Base-by-base conservation (phyloP, 2,113 vertebrate genomes). In the Genyomyrus donnyi region DNA sequence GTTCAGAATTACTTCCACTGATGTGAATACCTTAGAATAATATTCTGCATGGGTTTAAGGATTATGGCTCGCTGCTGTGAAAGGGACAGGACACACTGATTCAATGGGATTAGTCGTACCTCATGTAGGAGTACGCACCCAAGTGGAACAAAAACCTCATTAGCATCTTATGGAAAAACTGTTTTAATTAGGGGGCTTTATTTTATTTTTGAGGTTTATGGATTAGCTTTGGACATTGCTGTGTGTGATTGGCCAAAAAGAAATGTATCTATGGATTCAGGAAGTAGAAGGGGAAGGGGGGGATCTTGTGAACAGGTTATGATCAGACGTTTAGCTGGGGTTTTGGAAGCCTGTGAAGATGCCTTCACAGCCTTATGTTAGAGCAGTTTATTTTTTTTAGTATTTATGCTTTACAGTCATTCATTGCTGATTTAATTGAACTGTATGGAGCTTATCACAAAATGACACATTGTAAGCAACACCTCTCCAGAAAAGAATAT, bases 151-250 rank as follows among this genome's bases (percentile, higher is more conserved):
- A 90, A 92, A 92, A 93, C 90, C 91, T 89, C 66, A 92, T 92
- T 93, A 91, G 90, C 92, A 93, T 92, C 90, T 90, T 87, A 66
- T 35, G 58, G 90, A 92, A 93, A 91, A 90, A 91, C 70, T 90
- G 31, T 91, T 92, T 92, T 93, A 92, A 93, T 93, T 92, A 91
- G 89, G 90, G 90, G 91, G 89, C 89, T 91, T 92, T 91, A 91
- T 92, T 91, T 92, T 86, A 35, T 89, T 89, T 91, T 52, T 19
- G 19, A 56, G 90, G 42, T 90, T 90, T 91, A 90, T 89, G 62
- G 85, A 88, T 87, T 90, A 90, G 85, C 56, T 24, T 74, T 39
- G 89, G 85, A 58, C 84, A 48, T 45, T 50, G 58, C 83, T 87
- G 70, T 86, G 31, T 87, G 48, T 15, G 85, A 52, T 24, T 74